Base-by-base conservation (phyloP, 64 coral and sea anemone species). In the Catalaphyllia jardinei region DNA sequence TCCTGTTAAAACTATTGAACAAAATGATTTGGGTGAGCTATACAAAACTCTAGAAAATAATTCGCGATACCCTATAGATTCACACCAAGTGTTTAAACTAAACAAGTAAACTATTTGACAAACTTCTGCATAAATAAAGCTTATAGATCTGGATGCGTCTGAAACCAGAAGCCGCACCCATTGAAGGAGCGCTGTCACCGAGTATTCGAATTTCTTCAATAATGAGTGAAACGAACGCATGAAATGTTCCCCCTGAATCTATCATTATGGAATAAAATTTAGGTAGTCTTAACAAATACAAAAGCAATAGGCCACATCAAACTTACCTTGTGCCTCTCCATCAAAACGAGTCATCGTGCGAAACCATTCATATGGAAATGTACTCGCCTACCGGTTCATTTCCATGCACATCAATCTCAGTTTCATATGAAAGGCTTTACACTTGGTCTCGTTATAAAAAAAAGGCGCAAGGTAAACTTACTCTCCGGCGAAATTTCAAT, bases 101-200 rank as follows among this genome's bases (percentile, higher is more conserved):
- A 83, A 82, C 79, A 63, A 85, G 51, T 50, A 49, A 62, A 31
- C 81, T 71, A 85, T 51, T 0, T 69, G 42, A 82, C 60, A 82
- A 46, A 65, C 31, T 64, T 65, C 30, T 22, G 59, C 79, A 83
- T 83, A 63, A 65, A 82, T 63, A 82, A 83, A 83, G 60, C 60
- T 65, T 20, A 31, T 33, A 24, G 31, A 38, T 7, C 60, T 39
- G 49, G 20, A 39, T 18, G 20, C 16, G 52, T 14, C 25, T 31
- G 60, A 39, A 62, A 50, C 0, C 22, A 49, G 39, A 50, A 85
- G 50, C 24, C 38, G 4, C 22, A 85, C 65, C 10, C 25, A 25
- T 29, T 27, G 3, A 10, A n/a, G 8, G 65, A 27, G 65, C 7
- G 65, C 65, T 69, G 65, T 4, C 65, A 25, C 24, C 22, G 18